phyloP scores from a whole-genome alignment of 2,797 vertebrate genomes.

The Echiichthys vipera region DNA sequence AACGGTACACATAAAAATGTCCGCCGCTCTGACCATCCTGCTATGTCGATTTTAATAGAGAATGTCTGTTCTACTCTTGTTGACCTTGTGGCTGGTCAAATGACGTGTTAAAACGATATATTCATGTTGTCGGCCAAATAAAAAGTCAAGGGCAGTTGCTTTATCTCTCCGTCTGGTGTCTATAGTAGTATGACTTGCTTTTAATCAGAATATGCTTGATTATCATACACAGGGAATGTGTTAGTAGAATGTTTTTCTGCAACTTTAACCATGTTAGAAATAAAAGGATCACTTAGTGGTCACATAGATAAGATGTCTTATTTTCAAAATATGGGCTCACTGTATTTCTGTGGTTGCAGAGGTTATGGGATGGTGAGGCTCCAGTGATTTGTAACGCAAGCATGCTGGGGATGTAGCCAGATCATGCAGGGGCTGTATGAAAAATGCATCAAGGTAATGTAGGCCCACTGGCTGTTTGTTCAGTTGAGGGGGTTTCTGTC shows the following conservation, averaged over 20 bases:
- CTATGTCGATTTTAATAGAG: too few species aligned
- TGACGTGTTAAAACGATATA: constrained; percentile 9
- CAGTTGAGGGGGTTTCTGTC: neutral
- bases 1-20: too few species aligned
- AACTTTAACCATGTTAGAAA: neutral
- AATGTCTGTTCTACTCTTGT: too few species aligned
- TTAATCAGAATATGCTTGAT: neutral
- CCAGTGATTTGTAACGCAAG: constrained; percentile 6
- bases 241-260: neutral
- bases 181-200: neutral
- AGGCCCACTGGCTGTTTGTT: neutral
- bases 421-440: constrained; percentile 11
- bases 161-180: neutral
- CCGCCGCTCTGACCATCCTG: too few species aligned
- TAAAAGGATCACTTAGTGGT: neutral
- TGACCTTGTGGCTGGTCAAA: constrained; percentile 47
- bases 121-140: neutral
- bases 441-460: constrained; percentile 44
- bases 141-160: neutral
- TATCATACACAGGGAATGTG: neutral
- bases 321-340: neutral
- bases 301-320: neutral
- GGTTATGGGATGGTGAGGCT: neutral
- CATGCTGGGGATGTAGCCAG: neutral
- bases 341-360: neutral